phyloP scores from a whole-genome alignment of 2,797 vertebrate species.

The Bradypodion ventrale region DNA sequence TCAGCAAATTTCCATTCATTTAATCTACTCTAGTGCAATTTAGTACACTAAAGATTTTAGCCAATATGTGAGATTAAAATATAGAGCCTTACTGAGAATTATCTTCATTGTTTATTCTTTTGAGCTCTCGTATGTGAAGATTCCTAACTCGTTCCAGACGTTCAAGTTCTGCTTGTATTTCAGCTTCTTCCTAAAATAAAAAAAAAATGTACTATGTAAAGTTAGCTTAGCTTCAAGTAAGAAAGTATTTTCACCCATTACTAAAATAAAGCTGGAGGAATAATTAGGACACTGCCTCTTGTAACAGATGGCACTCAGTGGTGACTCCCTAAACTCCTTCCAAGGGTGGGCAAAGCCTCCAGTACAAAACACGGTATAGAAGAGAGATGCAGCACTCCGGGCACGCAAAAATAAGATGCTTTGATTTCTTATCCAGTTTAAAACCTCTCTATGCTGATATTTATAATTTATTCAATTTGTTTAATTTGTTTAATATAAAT shows the following conservation, averaged over 20 bases:
- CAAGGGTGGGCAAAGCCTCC: not conserved
- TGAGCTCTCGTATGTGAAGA: slow-evolving; percentile 99
- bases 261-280: slow-evolving; percentile 59
- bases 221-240: slow-evolving; percentile 71
- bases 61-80: slow-evolving; percentile 44
- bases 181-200: slow-evolving; percentile 95
- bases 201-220: slow-evolving; percentile 69
- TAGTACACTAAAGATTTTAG: no score
- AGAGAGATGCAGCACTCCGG: not conserved
- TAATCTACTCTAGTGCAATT: no score
- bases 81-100: slow-evolving; percentile 91
- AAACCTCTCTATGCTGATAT: no score
- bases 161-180: slow-evolving; percentile 99
- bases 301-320: slow-evolving; percentile 1
- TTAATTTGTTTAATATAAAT: no score
- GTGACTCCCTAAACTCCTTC: not conserved
- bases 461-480: no score
- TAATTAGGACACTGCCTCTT: slow-evolving; percentile 60
- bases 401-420: not conserved
- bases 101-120: slow-evolving; percentile 99
- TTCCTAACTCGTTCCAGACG: slow-evolving; percentile 98
- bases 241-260: slow-evolving; percentile 71
- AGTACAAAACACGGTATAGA: no score
- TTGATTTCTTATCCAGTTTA: no score
- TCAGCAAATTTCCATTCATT: no score